Conservation (phyloP, 1,140 invertebrate genomes). For the Triops longicaudatus region DNA sequence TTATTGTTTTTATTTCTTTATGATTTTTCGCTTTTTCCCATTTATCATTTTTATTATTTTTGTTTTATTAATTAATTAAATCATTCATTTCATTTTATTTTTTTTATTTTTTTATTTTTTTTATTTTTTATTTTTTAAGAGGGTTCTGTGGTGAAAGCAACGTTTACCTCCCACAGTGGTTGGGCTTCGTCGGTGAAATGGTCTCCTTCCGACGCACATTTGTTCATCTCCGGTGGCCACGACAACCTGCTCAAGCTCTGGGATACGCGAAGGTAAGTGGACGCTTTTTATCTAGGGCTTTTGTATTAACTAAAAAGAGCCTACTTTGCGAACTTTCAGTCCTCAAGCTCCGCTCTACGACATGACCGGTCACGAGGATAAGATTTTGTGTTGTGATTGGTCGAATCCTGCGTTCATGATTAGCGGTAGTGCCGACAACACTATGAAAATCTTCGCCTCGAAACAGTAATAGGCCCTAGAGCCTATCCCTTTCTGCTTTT, state of each 20-base stretch:
- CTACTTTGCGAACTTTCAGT: slow-evolving; percentile 48
- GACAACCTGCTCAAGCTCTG: slow-evolving; percentile 88
- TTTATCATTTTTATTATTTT: neutral
- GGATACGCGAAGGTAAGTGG: slow-evolving; percentile 75
- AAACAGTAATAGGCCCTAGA: slow-evolving; percentile 34
- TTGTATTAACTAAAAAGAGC: too few relatives aligned
- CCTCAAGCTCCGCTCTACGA: slow-evolving; percentile 87
- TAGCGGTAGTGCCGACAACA: slow-evolving; percentile 89
- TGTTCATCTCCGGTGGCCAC: slow-evolving; percentile 88
- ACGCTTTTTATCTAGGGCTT: slow-evolving; percentile 28
- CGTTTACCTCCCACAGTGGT: slow-evolving; percentile 78
- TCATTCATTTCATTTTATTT: too few relatives aligned
- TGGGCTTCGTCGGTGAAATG: slow-evolving; percentile 87
- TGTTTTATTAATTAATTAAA: neutral
- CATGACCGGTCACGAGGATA: slow-evolving; percentile 86
- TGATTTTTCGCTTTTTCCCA: neutral
- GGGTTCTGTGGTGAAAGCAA: slow-evolving; percentile 73
- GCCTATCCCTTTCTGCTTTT: neutral
- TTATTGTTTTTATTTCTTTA: neutral
- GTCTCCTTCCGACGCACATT: slow-evolving; percentile 71
- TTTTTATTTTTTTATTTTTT: slow-evolving; percentile 18
- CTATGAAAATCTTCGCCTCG: slow-evolving; percentile 78
- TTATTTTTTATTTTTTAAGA: slow-evolving; percentile 48
- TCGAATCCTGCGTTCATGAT: slow-evolving; percentile 72
- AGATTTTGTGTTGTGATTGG: slow-evolving; percentile 91